phyloP scores from a whole-genome alignment of 2,113 vertebrate species.

The Salvelinus alpinus region DNA sequence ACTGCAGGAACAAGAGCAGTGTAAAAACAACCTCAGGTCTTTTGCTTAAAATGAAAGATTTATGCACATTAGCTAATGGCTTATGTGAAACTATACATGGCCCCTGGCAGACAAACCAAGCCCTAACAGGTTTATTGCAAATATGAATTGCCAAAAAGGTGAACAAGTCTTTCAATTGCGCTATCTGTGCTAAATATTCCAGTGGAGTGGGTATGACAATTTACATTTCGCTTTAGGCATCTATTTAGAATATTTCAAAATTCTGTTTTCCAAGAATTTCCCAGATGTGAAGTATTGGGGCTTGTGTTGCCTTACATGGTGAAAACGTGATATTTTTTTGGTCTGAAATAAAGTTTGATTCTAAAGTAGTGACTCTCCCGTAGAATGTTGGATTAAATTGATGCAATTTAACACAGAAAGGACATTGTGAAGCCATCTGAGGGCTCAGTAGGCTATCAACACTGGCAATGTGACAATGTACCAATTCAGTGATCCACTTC shows the following conservation, averaged over 20 bases:
- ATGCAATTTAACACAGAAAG: background rate
- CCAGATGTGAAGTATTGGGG: no score
- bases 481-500: background rate
- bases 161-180: background rate
- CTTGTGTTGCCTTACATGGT: background rate
- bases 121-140: conserved; percentile 3
- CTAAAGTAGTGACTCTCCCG: background rate
- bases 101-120: conserved; percentile 5
- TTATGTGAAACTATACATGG: conserved; percentile 46
- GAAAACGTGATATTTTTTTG: background rate
- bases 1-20: background rate
- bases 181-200: background rate
- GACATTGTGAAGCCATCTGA: background rate
- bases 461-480: background rate
- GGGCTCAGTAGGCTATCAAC: background rate
- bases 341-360: background rate
- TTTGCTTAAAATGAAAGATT: background rate
- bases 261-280: no score
- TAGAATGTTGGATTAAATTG: background rate
- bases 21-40: conserved; percentile 16
- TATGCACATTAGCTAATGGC: conserved; percentile 43
- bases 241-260: background rate
- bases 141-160: conserved; percentile 25
- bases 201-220: background rate
- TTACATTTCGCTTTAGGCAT: background rate